Evolutionary conservation across 2,888 invertebrate species (phyloP).

Genomic region (Eristalis arbustorum): DNA sequence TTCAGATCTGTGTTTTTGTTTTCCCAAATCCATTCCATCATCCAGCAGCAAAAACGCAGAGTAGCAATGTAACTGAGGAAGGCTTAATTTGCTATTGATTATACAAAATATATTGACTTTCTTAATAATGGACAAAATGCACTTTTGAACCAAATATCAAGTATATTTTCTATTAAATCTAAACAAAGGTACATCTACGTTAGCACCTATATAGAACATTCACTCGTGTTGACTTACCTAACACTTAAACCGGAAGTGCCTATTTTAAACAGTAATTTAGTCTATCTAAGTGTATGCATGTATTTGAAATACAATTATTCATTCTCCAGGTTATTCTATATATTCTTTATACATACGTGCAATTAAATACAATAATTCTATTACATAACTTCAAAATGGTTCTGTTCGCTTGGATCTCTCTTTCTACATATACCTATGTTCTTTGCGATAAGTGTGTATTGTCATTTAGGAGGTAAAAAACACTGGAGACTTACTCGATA

Average conservation of each 20-base stretch:
- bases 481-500: constrained; percentile 6
- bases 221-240: constrained; percentile 16
- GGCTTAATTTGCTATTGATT: too few species aligned
- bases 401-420: constrained; percentile 19
- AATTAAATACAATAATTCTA: neutral
- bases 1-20: too few species aligned
- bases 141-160: constrained; percentile 11
- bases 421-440: neutral
- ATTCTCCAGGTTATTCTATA: neutral
- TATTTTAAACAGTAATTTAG: constrained; percentile 34
- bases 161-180: constrained; percentile 24
- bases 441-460: constrained; percentile 50
- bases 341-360: neutral
- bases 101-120: neutral
- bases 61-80: too few species aligned
- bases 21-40: too few species aligned
- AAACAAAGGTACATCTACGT: constrained; percentile 7
- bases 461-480: constrained; percentile 50
- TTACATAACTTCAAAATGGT: neutral
- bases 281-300: constrained; percentile 34
- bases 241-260: constrained; percentile 13
- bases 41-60: too few species aligned
- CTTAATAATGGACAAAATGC: neutral
- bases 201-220: constrained; percentile 39
- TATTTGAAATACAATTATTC: neutral